Percentiles rank a stretch among this genome's conserved stretches.
Conservation (phyloP, 2,113 vertebrate species). For the Megaleporinus macrocephalus region DNA sequence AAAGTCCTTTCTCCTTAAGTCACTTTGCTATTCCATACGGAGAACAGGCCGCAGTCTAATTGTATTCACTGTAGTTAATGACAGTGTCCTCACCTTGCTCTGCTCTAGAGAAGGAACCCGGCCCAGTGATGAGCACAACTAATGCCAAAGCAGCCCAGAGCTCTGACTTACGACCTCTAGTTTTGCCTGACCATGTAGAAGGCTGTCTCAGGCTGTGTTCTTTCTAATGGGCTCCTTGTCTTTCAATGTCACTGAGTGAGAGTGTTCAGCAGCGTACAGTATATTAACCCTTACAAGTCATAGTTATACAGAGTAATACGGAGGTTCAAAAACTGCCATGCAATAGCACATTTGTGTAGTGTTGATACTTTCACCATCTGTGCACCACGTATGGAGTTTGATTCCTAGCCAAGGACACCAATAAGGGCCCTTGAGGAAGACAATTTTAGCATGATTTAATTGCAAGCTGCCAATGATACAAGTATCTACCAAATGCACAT, state of each 20-base stretch:
- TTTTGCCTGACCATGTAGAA: conserved; percentile 23
- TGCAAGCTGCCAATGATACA: too few relatives aligned
- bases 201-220: conserved; percentile 15
- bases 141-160: conserved; percentile 17
- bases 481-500: too few relatives aligned
- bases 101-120: conserved; percentile 5
- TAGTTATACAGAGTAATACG: neutral
- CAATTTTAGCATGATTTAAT: too few relatives aligned
- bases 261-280: neutral
- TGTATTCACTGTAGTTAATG: conserved; percentile 60
- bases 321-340: too few relatives aligned
- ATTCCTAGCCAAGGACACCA: too few relatives aligned
- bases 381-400: too few relatives aligned
- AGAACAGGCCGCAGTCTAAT: conserved; percentile 54
- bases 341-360: too few relatives aligned
- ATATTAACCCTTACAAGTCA: neutral
- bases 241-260: neutral
- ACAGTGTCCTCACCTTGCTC: conserved; percentile 48
- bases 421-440: too few relatives aligned
- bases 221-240: neutral
- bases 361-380: too few relatives aligned
- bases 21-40: conserved; percentile 76
- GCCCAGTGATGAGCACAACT: conserved; percentile 3
- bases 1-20: conserved; percentile 82
- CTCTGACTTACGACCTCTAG: conserved; percentile 33